Conservation (phyloP, 1,140 invertebrate species). For the Nymphalis io region DNA sequence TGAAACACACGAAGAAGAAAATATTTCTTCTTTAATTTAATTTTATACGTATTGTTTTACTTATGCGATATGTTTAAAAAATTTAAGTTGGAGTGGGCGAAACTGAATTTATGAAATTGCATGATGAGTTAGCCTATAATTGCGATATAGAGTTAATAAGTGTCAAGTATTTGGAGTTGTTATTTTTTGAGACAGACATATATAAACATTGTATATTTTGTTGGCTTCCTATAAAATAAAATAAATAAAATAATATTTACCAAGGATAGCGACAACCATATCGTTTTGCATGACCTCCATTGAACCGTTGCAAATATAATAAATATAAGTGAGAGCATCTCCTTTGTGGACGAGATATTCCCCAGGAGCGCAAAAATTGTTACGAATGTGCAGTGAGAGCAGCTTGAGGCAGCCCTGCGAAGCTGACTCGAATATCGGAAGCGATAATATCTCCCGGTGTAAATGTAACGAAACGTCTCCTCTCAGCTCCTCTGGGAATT, state of each 20-base stretch:
- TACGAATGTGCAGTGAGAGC: constrained; percentile 93
- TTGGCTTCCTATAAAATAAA: not conserved
- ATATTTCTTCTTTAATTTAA: too few relatives aligned
- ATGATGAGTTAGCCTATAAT: too few relatives aligned
- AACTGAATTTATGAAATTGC: too few relatives aligned
- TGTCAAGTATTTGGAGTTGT: too few relatives aligned
- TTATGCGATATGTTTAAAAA: too few relatives aligned
- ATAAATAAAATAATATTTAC: constrained; percentile 81
- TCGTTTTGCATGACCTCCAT: constrained; percentile 99
- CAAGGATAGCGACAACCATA: constrained; percentile 98
- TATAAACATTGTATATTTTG: too few relatives aligned
- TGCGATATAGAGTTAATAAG: too few relatives aligned
- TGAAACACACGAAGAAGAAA: too few relatives aligned
- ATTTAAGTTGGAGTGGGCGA: too few relatives aligned
- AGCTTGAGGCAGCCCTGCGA: constrained; percentile 96
- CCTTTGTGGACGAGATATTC: constrained; percentile 98
- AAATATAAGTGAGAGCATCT: constrained; percentile 97
- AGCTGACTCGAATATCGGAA: constrained; percentile 96
- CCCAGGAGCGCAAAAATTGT: constrained; percentile 97
- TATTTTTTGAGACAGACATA: too few relatives aligned
- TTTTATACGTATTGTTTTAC: too few relatives aligned
- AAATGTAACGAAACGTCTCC: constrained; percentile 98
- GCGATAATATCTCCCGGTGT: constrained; percentile 95
- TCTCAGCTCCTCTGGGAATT: constrained; percentile 97
- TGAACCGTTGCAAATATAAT: constrained; percentile 98